Base-by-base conservation (phyloP, 2,888 invertebrate species). In the Eulithis prunata region DNA sequence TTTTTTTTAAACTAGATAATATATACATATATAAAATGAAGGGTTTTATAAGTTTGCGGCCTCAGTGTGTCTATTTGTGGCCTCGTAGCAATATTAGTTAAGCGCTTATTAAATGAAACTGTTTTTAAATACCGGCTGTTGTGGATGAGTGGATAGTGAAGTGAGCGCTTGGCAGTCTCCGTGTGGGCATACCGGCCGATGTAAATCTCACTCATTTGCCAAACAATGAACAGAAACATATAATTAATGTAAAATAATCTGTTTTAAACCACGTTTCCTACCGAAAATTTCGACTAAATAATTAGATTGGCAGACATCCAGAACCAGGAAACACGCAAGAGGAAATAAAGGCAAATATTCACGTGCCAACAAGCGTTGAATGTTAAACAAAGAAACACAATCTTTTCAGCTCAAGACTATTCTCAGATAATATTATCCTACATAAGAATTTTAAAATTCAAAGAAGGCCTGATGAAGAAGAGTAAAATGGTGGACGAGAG, bases 261-360 rank as follows among this genome's bases (percentile, higher is more conserved):
- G 56, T 53, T 70, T 62, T 62, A 68, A 68, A 71, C 62, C 58
- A 52, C 75, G 69, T 70, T 75, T 77, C 73, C 71, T 28, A 53
- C 67, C 73, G 69, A 68, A 69, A 69, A 68, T 70, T 77, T 75
- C 51, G 28, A 32, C 71, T 77, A 70, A 75, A 76, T 80, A 79
- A 78, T 73, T 70, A 71, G 68, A 66, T 79, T 85, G 86, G 86
- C 83, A 70, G 49, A 13, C 60, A 65, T 67, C 85, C 86, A 67
- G 36, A 85, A 81, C 59, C 70, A 68, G 62, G 62, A 64, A 69
- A 66, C 57, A 52, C 54, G 65, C 60, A 49, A 54, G 59, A 38
- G 21, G 28, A 49, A 46, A 59, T 62, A 60, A 60, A 68, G 59
- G 36, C 41, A 57, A 8, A 60, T 32, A 55, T 59, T 54, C 49